Percentiles rank a stretch among this genome's conserved stretches.
Conservation (phyloP, 2,888 invertebrate species). For the Tridacna gigas region DNA sequence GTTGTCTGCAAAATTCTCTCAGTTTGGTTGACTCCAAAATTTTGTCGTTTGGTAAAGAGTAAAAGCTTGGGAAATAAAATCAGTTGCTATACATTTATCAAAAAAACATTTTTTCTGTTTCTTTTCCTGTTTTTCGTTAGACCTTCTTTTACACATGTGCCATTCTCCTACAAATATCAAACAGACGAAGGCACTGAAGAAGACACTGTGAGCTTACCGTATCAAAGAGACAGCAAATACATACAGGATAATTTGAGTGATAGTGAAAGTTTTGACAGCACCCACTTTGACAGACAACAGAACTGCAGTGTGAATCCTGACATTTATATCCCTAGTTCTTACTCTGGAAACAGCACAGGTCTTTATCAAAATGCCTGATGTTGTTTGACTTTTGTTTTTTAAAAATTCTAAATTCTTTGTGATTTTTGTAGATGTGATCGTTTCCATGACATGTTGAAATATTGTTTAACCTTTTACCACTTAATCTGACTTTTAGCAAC, state of each 20-base stretch:
- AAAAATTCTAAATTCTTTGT: too few relatives aligned
- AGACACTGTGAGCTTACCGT: constrained; percentile 91
- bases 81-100: too few relatives aligned
- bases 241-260: constrained; percentile 60
- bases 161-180: constrained; percentile 93
- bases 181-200: constrained; percentile 90
- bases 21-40: too few relatives aligned
- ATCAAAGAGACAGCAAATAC: constrained; percentile 84
- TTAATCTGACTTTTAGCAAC: neutral
- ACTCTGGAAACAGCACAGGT: constrained; percentile 5
- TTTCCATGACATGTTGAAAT: too few relatives aligned
- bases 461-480: neutral
- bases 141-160: constrained; percentile 86
- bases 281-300: constrained; percentile 77
- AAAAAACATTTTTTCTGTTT: too few relatives aligned
- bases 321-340: constrained; percentile 34
- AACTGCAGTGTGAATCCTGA: constrained; percentile 50
- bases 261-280: constrained; percentile 77
- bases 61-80: too few relatives aligned
- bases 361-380: constrained; percentile 19
- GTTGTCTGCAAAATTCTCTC: too few relatives aligned
- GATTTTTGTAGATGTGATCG: too few relatives aligned
- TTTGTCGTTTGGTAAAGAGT: too few relatives aligned
- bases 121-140: constrained; percentile 47
- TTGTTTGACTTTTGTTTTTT: neutral